Evolutionary conservation across 2,888 invertebrate genomes (phyloP), one percentile per base, ranked within the genome.

Genomic region (Orthonychiurus folsomi): DNA sequence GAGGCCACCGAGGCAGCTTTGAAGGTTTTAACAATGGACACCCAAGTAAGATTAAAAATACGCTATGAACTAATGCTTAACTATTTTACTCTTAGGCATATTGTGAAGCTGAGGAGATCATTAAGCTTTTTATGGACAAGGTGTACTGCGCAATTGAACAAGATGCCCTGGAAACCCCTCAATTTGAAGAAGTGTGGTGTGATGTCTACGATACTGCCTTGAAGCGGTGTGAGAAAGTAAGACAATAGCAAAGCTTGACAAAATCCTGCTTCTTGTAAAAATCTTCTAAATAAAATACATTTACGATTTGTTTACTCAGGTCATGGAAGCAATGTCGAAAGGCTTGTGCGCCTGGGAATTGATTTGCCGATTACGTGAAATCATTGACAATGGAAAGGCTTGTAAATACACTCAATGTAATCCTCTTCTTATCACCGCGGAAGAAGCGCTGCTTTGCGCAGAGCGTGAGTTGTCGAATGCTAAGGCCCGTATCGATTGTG

Each of bases 121-220:
- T 71, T 24, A 68, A 68, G 52, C 26, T 47, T n/a, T 70, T 69
- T 52, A 71, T 71, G 68, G 68, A 73, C 57, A 70, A 69, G 56
- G 66, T 63, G 3, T 71, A 73, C 47, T 71, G 71, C 59, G 72
- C 72, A 3, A 67, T 70, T 50, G 71, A 71, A 61, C 67, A 70
- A 50, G 69, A 70, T 50, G 66, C 60, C 24, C 57, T 73, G 53
- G 69, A 69, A n/a, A 69, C 72, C 9, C 72, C 72, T 26, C 68
- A 68, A 12, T 73, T 69, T 48, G 72, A 73, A 52, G 71, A 73
- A 62, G 65, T 69, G 56, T 73, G 72, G 72, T 71, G 70, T 55
- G 71, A 70, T 28, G 68, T 73, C 2, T 66, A 66, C 55, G 66
- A 67, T 21, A 61, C 65, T 20, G 60, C 69, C 24, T 48, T 58